These are phyloP conservation scores for Morpho deidamia DNA, from an alignment of 2,888 invertebrate species.

Conservation along the genomic window DNA sequence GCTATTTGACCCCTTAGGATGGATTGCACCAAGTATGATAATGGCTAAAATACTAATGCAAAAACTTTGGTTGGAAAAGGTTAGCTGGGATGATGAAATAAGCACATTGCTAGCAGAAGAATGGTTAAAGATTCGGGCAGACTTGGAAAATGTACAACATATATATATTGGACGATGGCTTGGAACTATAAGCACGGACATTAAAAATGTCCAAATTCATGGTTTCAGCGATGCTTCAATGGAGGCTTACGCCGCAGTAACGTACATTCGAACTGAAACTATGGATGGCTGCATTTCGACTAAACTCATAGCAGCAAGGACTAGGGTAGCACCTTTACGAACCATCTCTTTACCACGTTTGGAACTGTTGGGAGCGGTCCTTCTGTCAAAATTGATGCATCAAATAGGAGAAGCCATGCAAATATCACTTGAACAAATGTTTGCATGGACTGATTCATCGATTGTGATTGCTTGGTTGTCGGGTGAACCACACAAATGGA, in stretches of 20 bases:
- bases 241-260: neutral
- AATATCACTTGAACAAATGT: conserved; percentile 9
- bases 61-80: conserved; percentile 23
- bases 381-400: conserved; percentile 10
- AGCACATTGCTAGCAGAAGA: conserved; percentile 4
- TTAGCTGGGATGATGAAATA: conserved; percentile 15
- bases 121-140: conserved; percentile 15
- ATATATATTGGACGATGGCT: conserved; percentile 15
- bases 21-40: conserved; percentile 28
- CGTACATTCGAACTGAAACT: neutral
- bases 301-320: conserved; percentile 21
- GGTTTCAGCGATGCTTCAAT: too few species aligned
- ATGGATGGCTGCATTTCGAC: neutral
- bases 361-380: conserved; percentile 24
- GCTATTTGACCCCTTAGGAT: conserved; percentile 27
- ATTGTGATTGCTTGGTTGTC: conserved; percentile 18
- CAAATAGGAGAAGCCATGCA: conserved; percentile 19
- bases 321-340: conserved; percentile 26
- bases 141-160: conserved; percentile 7
- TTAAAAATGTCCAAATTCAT: too few species aligned
- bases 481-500: conserved; percentile 26
- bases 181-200: neutral
- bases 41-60: conserved; percentile 29
- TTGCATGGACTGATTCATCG: conserved; percentile 10
- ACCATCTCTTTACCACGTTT: conserved; percentile 26